Evolutionary conservation across 1,140 invertebrate species (phyloP), one percentile per base, ranked within the genome.

Genomic region (Bombus terrestris): DNA sequence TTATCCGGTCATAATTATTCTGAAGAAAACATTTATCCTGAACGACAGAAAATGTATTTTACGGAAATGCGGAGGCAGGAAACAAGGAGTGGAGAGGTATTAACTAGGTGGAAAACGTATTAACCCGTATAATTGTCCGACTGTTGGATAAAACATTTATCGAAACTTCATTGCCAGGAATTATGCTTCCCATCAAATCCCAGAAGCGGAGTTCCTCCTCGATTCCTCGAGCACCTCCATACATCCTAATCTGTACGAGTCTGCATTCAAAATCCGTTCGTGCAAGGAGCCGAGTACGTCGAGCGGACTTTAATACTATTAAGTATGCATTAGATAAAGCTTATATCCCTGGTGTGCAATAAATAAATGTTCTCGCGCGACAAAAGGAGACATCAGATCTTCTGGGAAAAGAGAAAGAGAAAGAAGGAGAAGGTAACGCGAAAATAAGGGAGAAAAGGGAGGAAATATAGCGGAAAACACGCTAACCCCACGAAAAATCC

Each of bases 401-500:
- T 57, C 47, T 8, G 5, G 35, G 53, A n/a, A 9, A 25, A 13
- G 2, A 25, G 8, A 13, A 28, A 28, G 12, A 22, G 1, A 35
- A 22, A 12, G 41, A 32, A 41, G 41, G 25, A 1, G n/a, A n/a
- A 9, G 37, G 12, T 22, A 53, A 53, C 47, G 47, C 18, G 47
- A 53, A 53, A 53, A 53, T 53, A 53, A 13, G 13, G 15, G 35
- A 68, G 47, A 10, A 43, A 59, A 18, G 1, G 22, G 15, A 43
- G 74, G 25, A 32, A 28, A 18, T n/a, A 74, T 18, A 59, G 18
- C 0, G 1, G 47, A 39, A 86, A 62, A 64, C 43, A 78, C 78
- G 57, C 35, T 47, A 87, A 89, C 81, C 84, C 57, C 71, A 41
- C 87, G 81, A 75, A 73, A 87, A 87, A 77, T 83, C 68, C 66